phyloP scores from a whole-genome alignment of 2,888 invertebrate species.

The Tryphoninae sp. region DNA sequence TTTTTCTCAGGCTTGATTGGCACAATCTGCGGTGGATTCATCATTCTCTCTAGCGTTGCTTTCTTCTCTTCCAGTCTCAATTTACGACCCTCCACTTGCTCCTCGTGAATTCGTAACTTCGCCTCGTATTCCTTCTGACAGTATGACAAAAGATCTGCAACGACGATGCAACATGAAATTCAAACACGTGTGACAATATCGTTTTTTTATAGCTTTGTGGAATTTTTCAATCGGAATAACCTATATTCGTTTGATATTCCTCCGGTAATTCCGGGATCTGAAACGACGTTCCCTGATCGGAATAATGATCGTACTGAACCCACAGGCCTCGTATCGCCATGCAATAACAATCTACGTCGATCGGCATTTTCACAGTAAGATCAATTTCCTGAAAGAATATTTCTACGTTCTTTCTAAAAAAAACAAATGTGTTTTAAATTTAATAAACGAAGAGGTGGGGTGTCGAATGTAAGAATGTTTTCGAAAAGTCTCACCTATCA shows the following conservation, averaged over 20 bases:
- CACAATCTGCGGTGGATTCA: slow-evolving; percentile 76
- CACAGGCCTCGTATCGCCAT: slow-evolving; percentile 84
- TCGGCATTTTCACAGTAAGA: slow-evolving; percentile 83
- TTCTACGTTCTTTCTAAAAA: slow-evolving; percentile 82
- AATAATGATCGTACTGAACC: slow-evolving; percentile 84
- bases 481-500: slow-evolving; percentile 69
- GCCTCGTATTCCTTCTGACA: slow-evolving; percentile 81
- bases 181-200: background rate
- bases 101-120: slow-evolving; percentile 80
- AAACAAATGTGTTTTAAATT: background rate
- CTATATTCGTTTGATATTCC: slow-evolving; percentile 68
- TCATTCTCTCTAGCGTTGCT: slow-evolving; percentile 80
- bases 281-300: slow-evolving; percentile 81
- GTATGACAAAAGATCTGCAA: slow-evolving; percentile 82
- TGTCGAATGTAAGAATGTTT: background rate
- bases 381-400: slow-evolving; percentile 83
- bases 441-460: background rate
- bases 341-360: slow-evolving; percentile 82
- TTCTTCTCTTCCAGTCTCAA: slow-evolving; percentile 82
- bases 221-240: slow-evolving; percentile 49
- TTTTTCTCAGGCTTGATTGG: slow-evolving; percentile 63
- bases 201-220: background rate
- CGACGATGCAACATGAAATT: background rate
- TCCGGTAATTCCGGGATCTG: slow-evolving; percentile 78
- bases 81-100: slow-evolving; percentile 81